phyloP scores from a whole-genome alignment of 2,888 invertebrate genomes.

The Cantharis rufa region DNA sequence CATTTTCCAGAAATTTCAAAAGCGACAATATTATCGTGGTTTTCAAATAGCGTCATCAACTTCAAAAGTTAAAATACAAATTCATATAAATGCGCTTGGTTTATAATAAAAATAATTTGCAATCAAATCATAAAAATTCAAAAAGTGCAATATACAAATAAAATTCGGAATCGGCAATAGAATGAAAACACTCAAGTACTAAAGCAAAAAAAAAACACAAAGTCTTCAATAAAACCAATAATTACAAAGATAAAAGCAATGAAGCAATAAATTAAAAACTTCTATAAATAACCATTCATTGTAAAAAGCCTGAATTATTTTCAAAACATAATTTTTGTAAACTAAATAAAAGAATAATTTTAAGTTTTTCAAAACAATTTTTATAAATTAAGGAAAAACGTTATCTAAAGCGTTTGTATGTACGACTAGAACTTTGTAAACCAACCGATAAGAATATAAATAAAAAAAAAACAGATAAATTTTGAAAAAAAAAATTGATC shows the following conservation, averaged over 20 bases:
- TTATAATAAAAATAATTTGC: neutral
- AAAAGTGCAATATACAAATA: neutral
- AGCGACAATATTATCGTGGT: neutral
- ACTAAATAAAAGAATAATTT: neutral
- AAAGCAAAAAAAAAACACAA: neutral
- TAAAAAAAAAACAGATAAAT: neutral
- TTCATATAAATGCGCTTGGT: neutral
- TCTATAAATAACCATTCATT: neutral
- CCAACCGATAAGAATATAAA: neutral
- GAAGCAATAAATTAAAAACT: slow-evolving; percentile 2
- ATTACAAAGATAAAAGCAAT: neutral
- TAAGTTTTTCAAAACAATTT: neutral
- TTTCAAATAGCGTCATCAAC: neutral
- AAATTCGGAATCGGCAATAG: neutral
- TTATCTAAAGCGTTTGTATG: neutral
- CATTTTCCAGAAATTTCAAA: neutral
- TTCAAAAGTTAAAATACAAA: neutral
- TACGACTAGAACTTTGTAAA: neutral
- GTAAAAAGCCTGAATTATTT: neutral
- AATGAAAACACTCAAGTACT: neutral
- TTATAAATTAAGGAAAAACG: neutral
- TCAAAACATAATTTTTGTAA: neutral
- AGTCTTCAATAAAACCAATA: neutral
- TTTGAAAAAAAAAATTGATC: neutral
- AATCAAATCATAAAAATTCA: neutral